These are phyloP conservation scores for Chamaea fasciata DNA, from an alignment of 2,113 vertebrate genomes.

Conservation along the genomic window DNA sequence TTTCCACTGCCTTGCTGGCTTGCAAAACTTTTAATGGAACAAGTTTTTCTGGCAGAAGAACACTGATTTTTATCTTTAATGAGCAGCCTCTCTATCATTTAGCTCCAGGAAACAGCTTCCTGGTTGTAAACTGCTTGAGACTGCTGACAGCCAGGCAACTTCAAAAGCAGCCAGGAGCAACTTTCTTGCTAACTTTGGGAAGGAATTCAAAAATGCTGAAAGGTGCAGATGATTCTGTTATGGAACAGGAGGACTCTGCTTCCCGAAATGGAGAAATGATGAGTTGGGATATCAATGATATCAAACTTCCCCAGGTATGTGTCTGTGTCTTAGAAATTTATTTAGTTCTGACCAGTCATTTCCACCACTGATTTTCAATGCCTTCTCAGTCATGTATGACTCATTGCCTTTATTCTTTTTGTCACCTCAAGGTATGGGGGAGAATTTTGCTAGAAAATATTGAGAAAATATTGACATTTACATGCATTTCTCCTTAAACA, in stretches of 20 bases:
- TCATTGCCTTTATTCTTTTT: not conserved
- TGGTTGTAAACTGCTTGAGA: conserved; percentile 46
- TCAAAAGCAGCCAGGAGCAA: not conserved
- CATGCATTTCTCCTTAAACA: not conserved
- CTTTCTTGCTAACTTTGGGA: not conserved
- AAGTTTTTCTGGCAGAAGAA: conserved; percentile 66
- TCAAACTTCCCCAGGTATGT: conserved; percentile 78
- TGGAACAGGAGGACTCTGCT: conserved; percentile 36
- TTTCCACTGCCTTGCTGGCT: conserved; percentile 48
- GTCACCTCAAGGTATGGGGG: not conserved
- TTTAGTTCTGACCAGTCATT: not conserved
- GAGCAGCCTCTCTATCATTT: conserved; percentile 46
- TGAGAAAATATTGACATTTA: not conserved
- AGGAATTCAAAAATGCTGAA: conserved; percentile 2
- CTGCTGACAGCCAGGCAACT: conserved; percentile 3
- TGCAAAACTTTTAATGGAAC: conserved; percentile 68
- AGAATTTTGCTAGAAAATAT: not conserved
- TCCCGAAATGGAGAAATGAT: conserved; percentile 22
- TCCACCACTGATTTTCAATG: not conserved
- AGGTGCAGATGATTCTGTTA: not conserved
- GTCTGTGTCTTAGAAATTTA: not conserved
- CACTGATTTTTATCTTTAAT: conserved; percentile 66
- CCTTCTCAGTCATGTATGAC: not conserved
- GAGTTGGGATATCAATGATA: conserved; percentile 82
- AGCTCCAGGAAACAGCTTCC: conserved; percentile 63